Base-by-base conservation (phyloP, 1,140 invertebrate species). In the Drosophila nebulosa region DNA sequence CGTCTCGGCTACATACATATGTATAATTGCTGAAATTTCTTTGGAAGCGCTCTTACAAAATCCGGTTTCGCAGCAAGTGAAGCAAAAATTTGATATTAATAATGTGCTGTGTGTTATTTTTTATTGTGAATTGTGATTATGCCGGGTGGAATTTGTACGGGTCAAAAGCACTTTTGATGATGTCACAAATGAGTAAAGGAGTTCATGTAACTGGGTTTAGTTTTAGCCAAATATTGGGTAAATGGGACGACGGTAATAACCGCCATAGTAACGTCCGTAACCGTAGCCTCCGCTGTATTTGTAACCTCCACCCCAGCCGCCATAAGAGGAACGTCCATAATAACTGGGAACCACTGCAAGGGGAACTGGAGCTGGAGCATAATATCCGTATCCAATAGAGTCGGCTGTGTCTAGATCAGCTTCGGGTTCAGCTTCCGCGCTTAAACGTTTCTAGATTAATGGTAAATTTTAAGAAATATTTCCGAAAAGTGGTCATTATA, bases 151-250 rank as follows among this genome's bases (percentile, higher is more conserved):
- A 69, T 50, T 68, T 74, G 69, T 74, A 69, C n/a, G 77, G 80
- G 80, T 85, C 80, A 85, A 85, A 79, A 73, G 56, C 80, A 74
- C 53, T 65, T 61, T 46, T 21, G 39, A 53, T 85, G 73, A 85
- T 76, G 76, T 84, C 79, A 84, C 50, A 6, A 53, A 65, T 21
- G 61, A 21, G 70, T 64, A 70, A 70, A 42, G 21, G 16, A 62
- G 67, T 46, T 46, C 7, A 46, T 46, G 16, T 46, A 46, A 18
- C 21, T 46, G 9, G 39, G 14, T 7, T 0, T 39, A n/a, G 5
- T 10, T 39, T 60, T 60, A 84, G 5, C 79, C 79, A 71, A 64
- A 84, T 18, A 84, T 68, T 16, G 79, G 79, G 53, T 84, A 84
- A 39, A 84, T 84, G 24, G 75, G 69, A 9, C 76, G 79, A 18